A percentile compares a stretch with the other conserved stretches of the same genome.
These are phyloP conservation scores for Musca domestica DNA, from an alignment of 1,140 invertebrate genomes.

Conservation along the genomic window DNA sequence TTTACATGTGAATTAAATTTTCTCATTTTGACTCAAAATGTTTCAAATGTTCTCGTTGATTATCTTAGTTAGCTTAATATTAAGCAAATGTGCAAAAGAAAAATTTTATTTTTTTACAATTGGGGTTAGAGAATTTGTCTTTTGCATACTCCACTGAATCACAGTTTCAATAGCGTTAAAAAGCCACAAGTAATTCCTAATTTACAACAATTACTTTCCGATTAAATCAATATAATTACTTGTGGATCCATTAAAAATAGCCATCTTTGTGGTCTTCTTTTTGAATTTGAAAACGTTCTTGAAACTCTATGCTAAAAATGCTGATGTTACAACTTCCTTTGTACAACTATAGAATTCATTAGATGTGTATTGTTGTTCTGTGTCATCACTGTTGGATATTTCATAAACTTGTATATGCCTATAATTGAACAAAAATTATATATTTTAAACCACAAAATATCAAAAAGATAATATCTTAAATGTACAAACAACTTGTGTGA, in stretches of 20 bases:
- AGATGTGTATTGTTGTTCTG: constrained; percentile 1
- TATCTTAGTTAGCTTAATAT: not conserved
- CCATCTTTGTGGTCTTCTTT: not conserved
- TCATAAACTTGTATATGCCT: not conserved
- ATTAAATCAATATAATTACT: not conserved
- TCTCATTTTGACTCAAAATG: no score
- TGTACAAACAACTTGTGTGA: constrained; percentile 57
- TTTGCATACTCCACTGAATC: constrained; percentile 51
- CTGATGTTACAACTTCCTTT: constrained; percentile 7
- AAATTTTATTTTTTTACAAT: constrained; percentile 31
- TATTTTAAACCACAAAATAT: constrained; percentile 15
- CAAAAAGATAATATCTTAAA: constrained; percentile 21
- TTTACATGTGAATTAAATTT: no score
- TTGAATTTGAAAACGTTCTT: constrained; percentile 26
- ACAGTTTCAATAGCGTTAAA: constrained; percentile 27
- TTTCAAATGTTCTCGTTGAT: no score
- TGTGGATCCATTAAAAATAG: not conserved
- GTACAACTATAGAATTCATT: constrained; percentile 3
- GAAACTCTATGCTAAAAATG: constrained; percentile 29
- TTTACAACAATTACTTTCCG: not conserved
- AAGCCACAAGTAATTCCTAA: constrained; percentile 24
- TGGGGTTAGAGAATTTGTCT: constrained; percentile 48
- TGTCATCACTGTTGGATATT: constrained; percentile 10
- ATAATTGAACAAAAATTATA: not conserved
- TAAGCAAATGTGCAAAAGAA: constrained; percentile 37